Base-by-base conservation (phyloP, 2,888 invertebrate species). In the Pteria penguin region DNA sequence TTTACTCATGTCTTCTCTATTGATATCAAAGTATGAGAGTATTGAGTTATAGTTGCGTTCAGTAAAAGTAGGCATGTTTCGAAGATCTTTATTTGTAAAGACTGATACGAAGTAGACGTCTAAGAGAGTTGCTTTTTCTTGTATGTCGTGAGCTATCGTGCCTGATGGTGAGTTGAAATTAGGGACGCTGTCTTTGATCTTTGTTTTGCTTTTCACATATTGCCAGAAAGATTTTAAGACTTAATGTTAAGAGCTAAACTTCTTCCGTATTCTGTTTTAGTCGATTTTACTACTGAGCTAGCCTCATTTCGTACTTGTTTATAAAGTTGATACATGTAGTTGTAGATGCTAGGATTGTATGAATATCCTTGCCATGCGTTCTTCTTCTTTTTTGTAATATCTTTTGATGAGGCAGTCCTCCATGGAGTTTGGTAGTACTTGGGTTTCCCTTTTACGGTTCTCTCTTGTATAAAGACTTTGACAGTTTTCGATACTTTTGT, bases 21-120 rank as follows among this genome's bases (percentile, higher is more conserved):
- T 0, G 1, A 45, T 14, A 0, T 0, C 0, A 0, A 45, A 14
- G 0, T 45, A 8, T 0, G 0, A 8, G 0, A 45, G 1, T 0
- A 14, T 1, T 0, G 45, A 0, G 1, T 0, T 0, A 1, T 0
- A 45, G 18, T 45, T 45, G 0, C 45, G 0, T 0, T 45, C 45
- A 0, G 8, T 18, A 45, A 45, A 45, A 0, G 1, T n/a, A 0
- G 0, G 45, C 0, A 45, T 0, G 0, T 0, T 1, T 0, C 0
- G 0, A 0, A 45, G 1, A 45, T 45, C 45, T 18, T 45, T 18
- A 0, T 45, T 45, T 0, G 45, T 45, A 18, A 45, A 45, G 1
- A 45, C 45, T 0, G 45, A 45, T 0, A 1, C 1, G 18, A 45
- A 45, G 1, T 45, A 45, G 45, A 14, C 18, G 45, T 45, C 18